Percentiles rank a stretch among this genome's conserved stretches.
These are phyloP conservation scores for Contarinia nasturtii DNA, from an alignment of 1,140 invertebrate genomes.

Conservation along the genomic window DNA sequence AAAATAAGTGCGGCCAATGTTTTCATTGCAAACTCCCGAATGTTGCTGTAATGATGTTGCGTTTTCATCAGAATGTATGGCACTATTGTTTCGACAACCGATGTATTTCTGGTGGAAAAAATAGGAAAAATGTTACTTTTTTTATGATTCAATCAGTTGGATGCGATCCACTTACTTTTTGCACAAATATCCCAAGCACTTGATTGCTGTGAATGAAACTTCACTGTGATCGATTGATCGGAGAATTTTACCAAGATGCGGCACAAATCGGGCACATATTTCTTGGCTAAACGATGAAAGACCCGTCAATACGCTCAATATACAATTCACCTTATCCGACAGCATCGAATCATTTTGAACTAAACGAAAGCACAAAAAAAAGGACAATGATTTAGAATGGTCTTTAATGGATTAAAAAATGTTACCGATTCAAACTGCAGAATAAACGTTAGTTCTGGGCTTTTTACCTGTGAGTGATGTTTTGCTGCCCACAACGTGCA, in stretches of 20 bases:
- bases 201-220: neutral
- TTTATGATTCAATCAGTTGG: too few relatives aligned
- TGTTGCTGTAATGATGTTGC: conserved; percentile 13
- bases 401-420: too few relatives aligned
- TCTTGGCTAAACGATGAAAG: neutral
- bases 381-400: neutral
- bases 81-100: conserved; percentile 16
- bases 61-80: conserved; percentile 15
- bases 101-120: conserved; percentile 15
- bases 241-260: neutral
- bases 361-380: neutral
- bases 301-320: neutral
- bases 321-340: neutral
- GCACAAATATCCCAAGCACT: conserved; percentile 1
- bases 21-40: conserved; percentile 16
- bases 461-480: neutral
- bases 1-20: conserved; percentile 19
- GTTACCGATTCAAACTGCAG: too few relatives aligned
- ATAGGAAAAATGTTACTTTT: too few relatives aligned
- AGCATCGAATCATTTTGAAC: neutral
- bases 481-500: neutral
- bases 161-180: neutral
- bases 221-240: neutral
- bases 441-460: too few relatives aligned
- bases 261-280: neutral